Evolutionary conservation across 2,888 invertebrate genomes (phyloP), one percentile per base, ranked within the genome.

Genomic region (Opisthograptis luteolata): DNA sequence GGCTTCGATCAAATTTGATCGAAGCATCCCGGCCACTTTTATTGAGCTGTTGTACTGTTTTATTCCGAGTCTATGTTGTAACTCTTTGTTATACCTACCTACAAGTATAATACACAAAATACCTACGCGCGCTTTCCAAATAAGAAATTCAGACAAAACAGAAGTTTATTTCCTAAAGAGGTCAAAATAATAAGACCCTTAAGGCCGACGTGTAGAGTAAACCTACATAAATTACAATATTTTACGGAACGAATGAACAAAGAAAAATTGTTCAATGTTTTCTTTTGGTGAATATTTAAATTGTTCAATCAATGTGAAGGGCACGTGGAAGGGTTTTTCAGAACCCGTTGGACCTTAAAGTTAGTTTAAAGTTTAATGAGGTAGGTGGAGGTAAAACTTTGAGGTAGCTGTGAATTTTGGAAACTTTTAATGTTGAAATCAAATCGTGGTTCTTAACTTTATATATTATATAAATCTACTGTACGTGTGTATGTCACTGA

Each of bases 221-320:
- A 54, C 70, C 73, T 64, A 62, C 70, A 73, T 73, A 72, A 66
- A 73, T 73, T 71, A 67, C 44, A 68, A 71, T 72, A 65, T 62
- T 57, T 70, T 55, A 45, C 24, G 32, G 15, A 59, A 43, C 22
- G 30, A 47, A 28, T 13, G 35, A 25, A 9, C 30, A 37, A 36
- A 42, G 49, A 46, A 22, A 31, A 28, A 22, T 30, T 22, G 36
- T 36, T 41, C 42, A 49, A 47, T 15, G 9, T 32, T 30, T 10
- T 30, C 31, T 44, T 32, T 10, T 2, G 9, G 13, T 2, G 4
- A 9, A 40, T 9, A 28, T 20, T 12, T 40, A 27, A 13, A 30
- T 20, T n/a, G 15, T 27, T 13, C 5, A 27, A 20, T 34, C 17
- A 34, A 27, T 27, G 31, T 17, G 12, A 31, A 41, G 24, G 24